Base-by-base conservation (phyloP, 2,113 vertebrate genomes). In the Eleginops maclovinus region DNA sequence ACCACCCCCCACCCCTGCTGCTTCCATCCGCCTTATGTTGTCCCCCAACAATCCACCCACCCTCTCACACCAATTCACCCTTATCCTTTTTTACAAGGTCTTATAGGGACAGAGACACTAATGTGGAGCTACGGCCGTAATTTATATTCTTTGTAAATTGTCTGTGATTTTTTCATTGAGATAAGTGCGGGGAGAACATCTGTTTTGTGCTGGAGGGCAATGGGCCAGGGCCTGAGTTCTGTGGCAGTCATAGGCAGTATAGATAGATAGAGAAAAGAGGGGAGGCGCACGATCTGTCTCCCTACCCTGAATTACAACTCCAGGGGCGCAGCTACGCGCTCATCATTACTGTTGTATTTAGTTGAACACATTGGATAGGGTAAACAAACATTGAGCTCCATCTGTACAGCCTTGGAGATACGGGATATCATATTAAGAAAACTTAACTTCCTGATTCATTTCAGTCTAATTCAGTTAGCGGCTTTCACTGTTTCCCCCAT, bases 101-200 rank as follows among this genome's bases (percentile, higher is more conserved):
- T 88, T 86, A 58, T 70, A 83, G 88, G 89, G 89, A 86, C 90
- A 86, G 70, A 86, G 88, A 89, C 88, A 81, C 62, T 87, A 86
- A 87, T 85, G 84, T 87, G 86, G 47, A 75, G 88, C 87, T 78
- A 89, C 90, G 80, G 70, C 77, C 68, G 81, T 93, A 84, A 94
- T 94, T 94, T 94, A 93, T 91, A 90, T 92, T 92, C 89, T 93
- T 93, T 94, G 92, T 92, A 93, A 93, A 94, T 93, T 92, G 91
- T 93, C 89, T 93, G 87, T 82, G 87, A 88, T 92, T 91, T 91
- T 92, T 88, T 90, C 76, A 87, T 94, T 90, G 82, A 90, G 91
- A 94, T 93, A 93, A 93, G 91, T 87, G 81, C 65, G 71, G 69
- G 68, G 77, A 82, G 87, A 91, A 92, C 93, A 94, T 95, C 93